phyloP scores from a whole-genome alignment of 92 coral and sea anemone species.

The Porites rus region DNA sequence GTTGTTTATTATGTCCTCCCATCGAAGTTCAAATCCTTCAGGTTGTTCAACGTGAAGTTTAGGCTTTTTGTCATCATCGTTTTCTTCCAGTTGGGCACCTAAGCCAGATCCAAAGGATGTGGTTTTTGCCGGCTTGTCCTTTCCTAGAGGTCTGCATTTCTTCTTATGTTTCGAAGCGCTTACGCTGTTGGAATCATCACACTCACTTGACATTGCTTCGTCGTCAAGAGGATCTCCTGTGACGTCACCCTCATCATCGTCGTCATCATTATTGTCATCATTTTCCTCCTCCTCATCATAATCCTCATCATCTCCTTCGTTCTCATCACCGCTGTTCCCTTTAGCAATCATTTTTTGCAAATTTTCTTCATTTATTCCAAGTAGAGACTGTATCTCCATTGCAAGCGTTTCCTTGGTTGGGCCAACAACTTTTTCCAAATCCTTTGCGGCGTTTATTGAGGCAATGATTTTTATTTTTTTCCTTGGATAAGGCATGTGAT shows the following conservation, averaged over 20 bases:
- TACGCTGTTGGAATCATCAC: not conserved
- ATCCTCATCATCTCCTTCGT: conserved; percentile 36
- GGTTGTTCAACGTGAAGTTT: conserved; percentile 37
- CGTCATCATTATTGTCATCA: conserved; percentile 44
- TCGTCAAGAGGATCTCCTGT: conserved; percentile 14
- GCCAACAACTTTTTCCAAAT: conserved; percentile 78
- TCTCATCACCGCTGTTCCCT: conserved; percentile 44
- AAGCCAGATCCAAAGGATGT: conserved; percentile 9
- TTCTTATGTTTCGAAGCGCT: not conserved
- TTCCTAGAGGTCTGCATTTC: conserved; percentile 19
- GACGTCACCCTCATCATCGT: conserved; percentile 45
- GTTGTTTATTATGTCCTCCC: conserved; percentile 34
- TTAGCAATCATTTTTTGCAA: conserved; percentile 71
- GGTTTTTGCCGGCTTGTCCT: not conserved
- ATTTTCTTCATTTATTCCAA: conserved; percentile 78
- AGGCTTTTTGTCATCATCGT: not conserved
- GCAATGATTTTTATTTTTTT: conserved; percentile 75
- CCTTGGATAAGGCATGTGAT: conserved; percentile 64
- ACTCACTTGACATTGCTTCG: not conserved
- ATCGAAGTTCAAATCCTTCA: conserved; percentile 39
- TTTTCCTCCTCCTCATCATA: conserved; percentile 40
- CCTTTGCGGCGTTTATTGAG: conserved; percentile 79
- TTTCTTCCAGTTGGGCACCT: not conserved
- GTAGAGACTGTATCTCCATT: conserved; percentile 78
- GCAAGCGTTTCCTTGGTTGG: conserved; percentile 91